Conservation (phyloP, 2,888 invertebrate genomes). For the Phengaris arion region DNA sequence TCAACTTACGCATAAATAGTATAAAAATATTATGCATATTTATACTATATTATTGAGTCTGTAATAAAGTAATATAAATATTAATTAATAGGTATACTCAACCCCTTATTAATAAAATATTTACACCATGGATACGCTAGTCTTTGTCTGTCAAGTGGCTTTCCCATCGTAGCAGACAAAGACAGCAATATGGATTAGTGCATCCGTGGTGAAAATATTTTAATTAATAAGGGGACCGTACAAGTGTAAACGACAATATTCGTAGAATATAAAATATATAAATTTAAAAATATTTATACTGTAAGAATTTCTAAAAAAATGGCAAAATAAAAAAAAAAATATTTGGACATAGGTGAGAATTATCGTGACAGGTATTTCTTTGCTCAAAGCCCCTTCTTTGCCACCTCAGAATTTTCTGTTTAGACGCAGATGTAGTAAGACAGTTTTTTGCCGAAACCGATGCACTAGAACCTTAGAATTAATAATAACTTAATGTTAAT, state of each 20-base stretch:
- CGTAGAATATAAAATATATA: not conserved
- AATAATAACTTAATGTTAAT: slow-evolving; percentile 63
- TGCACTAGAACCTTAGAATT: slow-evolving; percentile 55
- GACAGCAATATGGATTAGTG: no score
- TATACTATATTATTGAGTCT: not conserved
- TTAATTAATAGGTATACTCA: no score
- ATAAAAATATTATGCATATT: not conserved
- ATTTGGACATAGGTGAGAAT: slow-evolving; percentile 75
- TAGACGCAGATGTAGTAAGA: not conserved
- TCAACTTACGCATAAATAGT: not conserved
- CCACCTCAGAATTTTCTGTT: not conserved
- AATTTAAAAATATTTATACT: not conserved
- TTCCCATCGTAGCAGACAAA: no score
- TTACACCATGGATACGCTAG: no score
- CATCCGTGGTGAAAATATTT: not conserved
- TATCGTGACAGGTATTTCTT: slow-evolving; percentile 51
- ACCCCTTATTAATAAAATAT: no score
- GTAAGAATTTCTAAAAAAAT: slow-evolving; percentile 18
- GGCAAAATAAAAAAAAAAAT: slow-evolving; percentile 30
- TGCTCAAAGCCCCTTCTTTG: slow-evolving; percentile 24
- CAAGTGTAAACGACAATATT: not conserved
- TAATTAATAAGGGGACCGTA: not conserved
- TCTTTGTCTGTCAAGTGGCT: no score
- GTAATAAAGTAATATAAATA: no score
- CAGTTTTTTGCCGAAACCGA: slow-evolving; percentile 36